Evolutionary conservation across 2,113 vertebrate genomes (phyloP).

Genomic region (Phalacrocorax pelagicus): DNA sequence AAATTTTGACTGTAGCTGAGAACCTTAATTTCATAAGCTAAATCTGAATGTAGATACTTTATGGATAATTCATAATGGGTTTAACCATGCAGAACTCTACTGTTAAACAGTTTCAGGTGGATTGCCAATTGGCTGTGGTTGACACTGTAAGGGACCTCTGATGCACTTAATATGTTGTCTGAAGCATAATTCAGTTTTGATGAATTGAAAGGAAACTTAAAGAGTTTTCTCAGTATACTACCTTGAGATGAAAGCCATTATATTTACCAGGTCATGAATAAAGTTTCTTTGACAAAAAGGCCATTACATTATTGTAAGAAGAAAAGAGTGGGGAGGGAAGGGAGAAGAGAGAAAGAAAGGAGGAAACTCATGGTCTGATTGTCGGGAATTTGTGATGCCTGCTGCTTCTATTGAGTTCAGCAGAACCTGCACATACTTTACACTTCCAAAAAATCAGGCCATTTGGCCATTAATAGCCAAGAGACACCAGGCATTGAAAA

Average conservation of each 20-base stretch:
- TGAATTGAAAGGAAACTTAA: slow-evolving; percentile 51
- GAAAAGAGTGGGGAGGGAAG: not conserved
- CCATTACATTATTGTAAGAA: slow-evolving; percentile 43
- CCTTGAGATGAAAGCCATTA: slow-evolving; percentile 62
- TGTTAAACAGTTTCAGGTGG: slow-evolving; percentile 22
- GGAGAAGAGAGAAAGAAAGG: not conserved
- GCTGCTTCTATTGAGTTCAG: not conserved
- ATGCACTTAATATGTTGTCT: slow-evolving; percentile 19
- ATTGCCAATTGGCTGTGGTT: slow-evolving; percentile 3
- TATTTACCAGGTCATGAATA: slow-evolving; percentile 42
- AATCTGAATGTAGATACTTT: slow-evolving; percentile 12
- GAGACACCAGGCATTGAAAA: slow-evolving; percentile 7
- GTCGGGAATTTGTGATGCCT: not conserved
- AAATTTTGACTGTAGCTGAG: slow-evolving; percentile 5
- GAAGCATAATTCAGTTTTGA: slow-evolving; percentile 56
- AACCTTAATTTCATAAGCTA: slow-evolving; percentile 45
- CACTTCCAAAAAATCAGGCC: not conserved
- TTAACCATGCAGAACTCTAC: slow-evolving; percentile 20
- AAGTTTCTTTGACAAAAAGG: slow-evolving; percentile 52
- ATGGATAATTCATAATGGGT: not conserved
- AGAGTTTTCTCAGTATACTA: slow-evolving; percentile 46
- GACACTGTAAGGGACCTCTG: slow-evolving; percentile 19
- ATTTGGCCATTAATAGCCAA: not conserved
- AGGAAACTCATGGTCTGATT: not conserved
- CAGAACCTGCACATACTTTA: not conserved